Evolutionary conservation across 2,888 invertebrate genomes (phyloP).

Genomic region (Orthosia gracilis): DNA sequence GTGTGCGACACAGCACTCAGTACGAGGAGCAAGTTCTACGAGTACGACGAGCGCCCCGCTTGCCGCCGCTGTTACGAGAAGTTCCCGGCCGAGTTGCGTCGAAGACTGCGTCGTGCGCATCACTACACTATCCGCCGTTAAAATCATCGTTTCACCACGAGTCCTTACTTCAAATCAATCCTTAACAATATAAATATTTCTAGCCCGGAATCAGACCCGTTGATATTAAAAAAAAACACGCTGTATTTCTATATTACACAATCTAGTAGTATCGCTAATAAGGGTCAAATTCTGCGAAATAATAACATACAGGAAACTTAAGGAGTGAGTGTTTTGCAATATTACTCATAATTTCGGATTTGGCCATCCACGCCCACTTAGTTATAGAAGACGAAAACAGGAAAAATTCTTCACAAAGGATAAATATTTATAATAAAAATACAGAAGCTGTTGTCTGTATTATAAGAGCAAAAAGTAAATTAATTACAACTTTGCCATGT

Average conservation of each 20-base stretch:
- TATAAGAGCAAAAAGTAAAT: slow-evolving; percentile 1
- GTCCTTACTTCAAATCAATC: not conserved
- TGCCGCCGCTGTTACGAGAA: slow-evolving; percentile 99
- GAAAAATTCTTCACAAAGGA: not conserved
- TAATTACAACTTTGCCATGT: slow-evolving; percentile 27
- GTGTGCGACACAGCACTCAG: slow-evolving; percentile 99
- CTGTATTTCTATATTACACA: too few relatives aligned
- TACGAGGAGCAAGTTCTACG: slow-evolving; percentile 99
- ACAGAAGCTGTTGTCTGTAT: slow-evolving; percentile 1
- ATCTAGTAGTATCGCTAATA: too few relatives aligned
- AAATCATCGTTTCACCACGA: not conserved
- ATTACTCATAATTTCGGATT: too few relatives aligned
- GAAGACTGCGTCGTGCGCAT: slow-evolving; percentile 97
- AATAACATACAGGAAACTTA: too few relatives aligned
- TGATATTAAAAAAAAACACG: too few relatives aligned
- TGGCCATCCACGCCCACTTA: too few relatives aligned
- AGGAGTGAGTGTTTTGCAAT: too few relatives aligned
- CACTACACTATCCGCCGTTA: slow-evolving; percentile 93
- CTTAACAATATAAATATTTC: not conserved
- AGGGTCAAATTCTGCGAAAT: too few relatives aligned
- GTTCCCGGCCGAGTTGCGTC: slow-evolving; percentile 98
- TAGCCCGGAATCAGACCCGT: too few relatives aligned
- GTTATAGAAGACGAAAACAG: too few relatives aligned
- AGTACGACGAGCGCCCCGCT: slow-evolving; percentile 99
- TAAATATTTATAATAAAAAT: not conserved